Evolutionary conservation across 2,888 invertebrate genomes (phyloP).

Genomic region (Chrysotoxum bicinctum): DNA sequence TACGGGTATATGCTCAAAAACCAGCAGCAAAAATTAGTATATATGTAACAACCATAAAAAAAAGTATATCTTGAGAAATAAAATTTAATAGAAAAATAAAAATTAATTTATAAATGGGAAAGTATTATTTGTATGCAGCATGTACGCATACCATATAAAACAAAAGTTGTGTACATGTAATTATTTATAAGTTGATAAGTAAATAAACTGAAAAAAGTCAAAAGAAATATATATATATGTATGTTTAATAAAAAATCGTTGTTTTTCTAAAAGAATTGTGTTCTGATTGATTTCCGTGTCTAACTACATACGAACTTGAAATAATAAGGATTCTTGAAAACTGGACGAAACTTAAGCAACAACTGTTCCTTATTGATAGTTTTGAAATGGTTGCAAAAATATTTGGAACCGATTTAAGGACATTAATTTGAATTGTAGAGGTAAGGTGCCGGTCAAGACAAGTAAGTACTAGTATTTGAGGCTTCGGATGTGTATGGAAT

Average conservation of each 20-base stretch:
- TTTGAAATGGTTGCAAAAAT: no score
- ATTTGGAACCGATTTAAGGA: no score
- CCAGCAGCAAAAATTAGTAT: conserved; percentile 29
- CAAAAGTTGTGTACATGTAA: conserved; percentile 65
- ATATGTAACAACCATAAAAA: conserved; percentile 20
- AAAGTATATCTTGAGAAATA: conserved; percentile 43
- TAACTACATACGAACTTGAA: no score
- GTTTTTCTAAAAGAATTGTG: conserved; percentile 16
- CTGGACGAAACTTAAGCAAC: no score
- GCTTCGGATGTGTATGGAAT: no score
- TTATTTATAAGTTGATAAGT: conserved; percentile 57
- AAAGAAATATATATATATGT: conserved; percentile 71
- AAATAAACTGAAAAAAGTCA: conserved; percentile 44
- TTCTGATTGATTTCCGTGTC: neutral
- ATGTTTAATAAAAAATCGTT: conserved; percentile 65
- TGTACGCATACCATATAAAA: conserved; percentile 57
- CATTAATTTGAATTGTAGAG: no score
- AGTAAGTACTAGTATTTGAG: no score
- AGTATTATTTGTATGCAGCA: conserved; percentile 56
- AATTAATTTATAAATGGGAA: conserved; percentile 57
- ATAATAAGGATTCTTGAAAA: no score
- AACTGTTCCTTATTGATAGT: no score
- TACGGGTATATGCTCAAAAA: conserved; percentile 62
- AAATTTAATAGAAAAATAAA: conserved; percentile 17
- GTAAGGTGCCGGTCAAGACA: no score